Evolutionary conservation across 1,140 invertebrate species (phyloP).

Genomic region (Drosophila pseudoananassae): DNA sequence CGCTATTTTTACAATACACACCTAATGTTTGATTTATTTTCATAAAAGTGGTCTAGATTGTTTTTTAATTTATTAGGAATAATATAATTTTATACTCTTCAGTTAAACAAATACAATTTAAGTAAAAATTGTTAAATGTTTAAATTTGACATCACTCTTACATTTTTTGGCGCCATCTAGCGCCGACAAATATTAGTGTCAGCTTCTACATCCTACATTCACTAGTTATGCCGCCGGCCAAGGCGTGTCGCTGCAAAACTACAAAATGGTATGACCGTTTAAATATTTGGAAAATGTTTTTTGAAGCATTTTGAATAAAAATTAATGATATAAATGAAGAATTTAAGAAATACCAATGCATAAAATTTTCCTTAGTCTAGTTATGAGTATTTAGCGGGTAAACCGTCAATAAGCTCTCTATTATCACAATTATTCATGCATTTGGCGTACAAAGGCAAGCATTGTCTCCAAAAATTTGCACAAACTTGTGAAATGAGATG

Average conservation of each 20-base stretch:
- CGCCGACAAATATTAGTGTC: too few relatives aligned
- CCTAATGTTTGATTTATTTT: too few relatives aligned
- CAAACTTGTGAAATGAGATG: conserved; percentile 2
- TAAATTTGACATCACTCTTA: background rate
- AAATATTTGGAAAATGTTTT: background rate
- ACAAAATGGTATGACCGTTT: background rate
- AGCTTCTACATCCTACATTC: background rate
- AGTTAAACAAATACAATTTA: too few relatives aligned
- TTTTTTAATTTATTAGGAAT: too few relatives aligned
- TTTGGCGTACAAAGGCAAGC: conserved; percentile 23
- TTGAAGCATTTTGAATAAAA: background rate
- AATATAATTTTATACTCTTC: too few relatives aligned
- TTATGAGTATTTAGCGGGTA: too few relatives aligned
- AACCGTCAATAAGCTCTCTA: too few relatives aligned
- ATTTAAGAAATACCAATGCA: background rate
- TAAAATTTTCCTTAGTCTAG: too few relatives aligned
- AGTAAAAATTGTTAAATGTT: too few relatives aligned
- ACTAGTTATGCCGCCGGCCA: background rate
- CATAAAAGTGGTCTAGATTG: too few relatives aligned
- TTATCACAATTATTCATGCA: conserved; percentile 27
- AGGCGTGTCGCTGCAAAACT: background rate
- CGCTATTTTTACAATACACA: too few relatives aligned
- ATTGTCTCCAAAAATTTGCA: conserved; percentile 8
- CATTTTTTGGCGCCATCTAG: background rate
- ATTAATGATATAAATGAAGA: background rate